Evolutionary conservation across 2,888 invertebrate genomes (phyloP).

Genomic region (Campoletis raptor): DNA sequence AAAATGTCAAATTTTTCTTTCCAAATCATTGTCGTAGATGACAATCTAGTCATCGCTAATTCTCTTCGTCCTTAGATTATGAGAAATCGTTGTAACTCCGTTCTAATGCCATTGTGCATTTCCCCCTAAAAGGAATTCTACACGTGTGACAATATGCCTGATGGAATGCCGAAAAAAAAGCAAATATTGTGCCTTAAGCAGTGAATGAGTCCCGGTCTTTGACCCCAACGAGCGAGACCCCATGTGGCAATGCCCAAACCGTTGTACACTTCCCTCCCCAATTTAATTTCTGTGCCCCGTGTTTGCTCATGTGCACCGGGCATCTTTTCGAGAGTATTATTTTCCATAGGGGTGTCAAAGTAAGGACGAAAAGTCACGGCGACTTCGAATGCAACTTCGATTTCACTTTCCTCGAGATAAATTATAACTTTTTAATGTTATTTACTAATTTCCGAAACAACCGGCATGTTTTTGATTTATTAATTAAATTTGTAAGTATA

Average conservation of each 20-base stretch:
- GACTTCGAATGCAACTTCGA: background rate
- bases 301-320: background rate
- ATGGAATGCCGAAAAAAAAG: background rate
- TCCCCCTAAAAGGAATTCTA: background rate
- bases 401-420: background rate
- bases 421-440: background rate
- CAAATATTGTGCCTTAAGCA: conserved; percentile 10
- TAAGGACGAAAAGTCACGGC: background rate
- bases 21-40: background rate
- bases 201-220: conserved; percentile 45
- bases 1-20: background rate
- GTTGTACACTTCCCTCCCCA: background rate
- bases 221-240: conserved; percentile 19
- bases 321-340: conserved; percentile 23
- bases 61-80: background rate
- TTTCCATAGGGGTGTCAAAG: conserved; percentile 25
- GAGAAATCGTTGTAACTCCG: conserved; percentile 4
- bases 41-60: background rate
- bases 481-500: too few species aligned
- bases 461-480: background rate
- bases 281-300: background rate
- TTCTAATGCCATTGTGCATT: conserved; percentile 3
- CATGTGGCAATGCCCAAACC: conserved; percentile 25
- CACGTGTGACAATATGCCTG: conserved; percentile 7
- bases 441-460: too few species aligned